These are phyloP conservation scores for Cephus pygmeus DNA, from an alignment of 2,888 invertebrate genomes.

Conservation along the genomic window DNA sequence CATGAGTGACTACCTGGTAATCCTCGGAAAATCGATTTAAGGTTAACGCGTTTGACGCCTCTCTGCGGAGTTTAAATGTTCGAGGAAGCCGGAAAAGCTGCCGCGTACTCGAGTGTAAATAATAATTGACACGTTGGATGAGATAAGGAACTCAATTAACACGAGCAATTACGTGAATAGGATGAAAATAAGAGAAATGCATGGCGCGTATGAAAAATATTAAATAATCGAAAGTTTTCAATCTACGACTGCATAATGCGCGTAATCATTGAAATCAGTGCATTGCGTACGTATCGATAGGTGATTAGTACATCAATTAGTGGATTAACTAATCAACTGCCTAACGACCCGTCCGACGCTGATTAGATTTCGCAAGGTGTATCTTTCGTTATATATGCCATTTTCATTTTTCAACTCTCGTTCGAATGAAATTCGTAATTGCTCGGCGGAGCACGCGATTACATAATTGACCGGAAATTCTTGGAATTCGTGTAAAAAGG, in stretches of 20 bases:
- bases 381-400: neutral
- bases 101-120: neutral
- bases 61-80: neutral
- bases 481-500: neutral
- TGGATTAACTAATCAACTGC: neutral
- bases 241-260: neutral
- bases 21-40: neutral
- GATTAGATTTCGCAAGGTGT: neutral
- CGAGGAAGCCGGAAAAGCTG: neutral
- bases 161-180: neutral
- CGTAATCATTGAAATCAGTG: neutral
- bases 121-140: neutral
- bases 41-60: neutral
- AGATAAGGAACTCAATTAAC: neutral
- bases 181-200: neutral
- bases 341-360: neutral
- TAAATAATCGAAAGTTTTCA: neutral
- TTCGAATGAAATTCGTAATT: neutral
- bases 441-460: neutral
- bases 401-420: neutral
- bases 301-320: neutral
- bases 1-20: neutral
- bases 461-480: neutral
- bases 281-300: neutral
- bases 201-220: neutral